Evolutionary conservation across 2,888 invertebrate species (phyloP).

Genomic region (Tortrix viridana): DNA sequence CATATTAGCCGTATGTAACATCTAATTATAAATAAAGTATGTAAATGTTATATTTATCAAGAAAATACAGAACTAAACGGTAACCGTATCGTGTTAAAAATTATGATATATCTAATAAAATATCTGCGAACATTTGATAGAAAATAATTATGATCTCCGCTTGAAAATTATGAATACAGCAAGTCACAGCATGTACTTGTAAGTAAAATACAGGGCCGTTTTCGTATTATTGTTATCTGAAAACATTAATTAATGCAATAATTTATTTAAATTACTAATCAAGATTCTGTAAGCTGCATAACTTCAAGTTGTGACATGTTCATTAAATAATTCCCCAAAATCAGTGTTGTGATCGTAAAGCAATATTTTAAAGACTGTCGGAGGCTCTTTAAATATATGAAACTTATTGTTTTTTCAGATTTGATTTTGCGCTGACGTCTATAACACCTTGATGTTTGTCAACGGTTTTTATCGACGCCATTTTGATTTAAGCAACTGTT

Average conservation of each 20-base stretch:
- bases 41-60: neutral
- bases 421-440: conserved; percentile 38
- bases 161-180: conserved; percentile 8
- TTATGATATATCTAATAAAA: neutral
- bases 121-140: conserved; percentile 8
- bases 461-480: neutral
- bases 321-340: conserved; percentile 48
- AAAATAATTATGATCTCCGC: conserved; percentile 25
- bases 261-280: too few relatives aligned
- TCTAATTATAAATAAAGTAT: neutral
- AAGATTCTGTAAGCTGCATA: neutral
- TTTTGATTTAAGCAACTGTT: neutral
- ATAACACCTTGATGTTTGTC: neutral
- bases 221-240: too few relatives aligned
- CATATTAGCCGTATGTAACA: neutral
- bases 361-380: conserved; percentile 73
- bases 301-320: conserved; percentile 42
- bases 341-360: conserved; percentile 69
- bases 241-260: too few relatives aligned
- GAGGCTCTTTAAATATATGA: conserved; percentile 62
- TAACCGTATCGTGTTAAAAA: neutral
- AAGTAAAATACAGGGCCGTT: neutral
- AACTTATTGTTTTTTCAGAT: conserved; percentile 46
- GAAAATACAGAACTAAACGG: neutral
- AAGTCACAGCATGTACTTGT: conserved; percentile 2